phyloP scores from a whole-genome alignment of 1,140 invertebrate genomes.

The Bombus balteatus region DNA sequence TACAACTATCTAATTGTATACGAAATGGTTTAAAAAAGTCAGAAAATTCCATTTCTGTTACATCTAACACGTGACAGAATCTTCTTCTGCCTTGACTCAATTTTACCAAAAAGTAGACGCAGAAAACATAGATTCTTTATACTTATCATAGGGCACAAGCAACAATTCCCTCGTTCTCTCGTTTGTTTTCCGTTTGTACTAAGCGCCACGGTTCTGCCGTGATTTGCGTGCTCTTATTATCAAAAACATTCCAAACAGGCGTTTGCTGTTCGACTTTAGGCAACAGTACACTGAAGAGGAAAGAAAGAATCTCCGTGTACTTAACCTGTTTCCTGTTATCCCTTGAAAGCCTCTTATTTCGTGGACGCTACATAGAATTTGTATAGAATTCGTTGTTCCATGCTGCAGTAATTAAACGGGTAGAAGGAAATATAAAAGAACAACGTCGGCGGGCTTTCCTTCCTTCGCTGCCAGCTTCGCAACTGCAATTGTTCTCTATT shows the following conservation, averaged over 20 bases:
- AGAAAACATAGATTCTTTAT: not conserved
- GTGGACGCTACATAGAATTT: conserved; percentile 30
- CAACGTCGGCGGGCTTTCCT: not conserved
- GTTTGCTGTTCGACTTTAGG: conserved; percentile 10
- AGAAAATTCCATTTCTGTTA: no score
- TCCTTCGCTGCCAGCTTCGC: not conserved
- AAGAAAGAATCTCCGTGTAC: conserved; percentile 25
- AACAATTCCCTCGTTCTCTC: no score
- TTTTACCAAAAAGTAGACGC: not conserved
- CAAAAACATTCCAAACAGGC: conserved; percentile 6
- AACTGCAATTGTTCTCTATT: conserved; percentile 9
- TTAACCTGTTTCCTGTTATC: conserved; percentile 50
- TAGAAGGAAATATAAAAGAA: conserved; percentile 18
- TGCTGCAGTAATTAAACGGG: conserved; percentile 39
- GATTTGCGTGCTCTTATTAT: not conserved
- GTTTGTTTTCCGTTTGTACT: not conserved
- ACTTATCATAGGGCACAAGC: no score
- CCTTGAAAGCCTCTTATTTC: conserved; percentile 34
- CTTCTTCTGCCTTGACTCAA: no score
- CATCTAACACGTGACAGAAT: no score
- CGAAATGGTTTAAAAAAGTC: no score
- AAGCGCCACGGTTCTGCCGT: not conserved
- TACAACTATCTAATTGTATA: no score
- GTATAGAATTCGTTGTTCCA: conserved; percentile 31
- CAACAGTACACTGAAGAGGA: not conserved